A percentile compares a stretch with the other conserved stretches of the same genome.
Conservation (phyloP, 2,113 vertebrate genomes). For the Lasiurus borealis region DNA sequence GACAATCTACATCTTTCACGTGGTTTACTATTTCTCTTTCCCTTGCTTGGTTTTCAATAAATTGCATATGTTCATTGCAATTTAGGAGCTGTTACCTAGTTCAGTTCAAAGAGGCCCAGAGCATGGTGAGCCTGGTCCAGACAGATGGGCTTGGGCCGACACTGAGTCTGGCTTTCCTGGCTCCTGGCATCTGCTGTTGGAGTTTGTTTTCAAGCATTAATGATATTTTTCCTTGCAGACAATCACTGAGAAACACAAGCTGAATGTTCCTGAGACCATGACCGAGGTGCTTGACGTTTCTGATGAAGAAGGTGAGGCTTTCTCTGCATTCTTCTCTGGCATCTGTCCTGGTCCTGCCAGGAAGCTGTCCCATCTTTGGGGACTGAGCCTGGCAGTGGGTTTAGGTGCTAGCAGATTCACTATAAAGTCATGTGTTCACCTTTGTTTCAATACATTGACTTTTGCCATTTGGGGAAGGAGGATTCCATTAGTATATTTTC, state of each 20-base stretch:
- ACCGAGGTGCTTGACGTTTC: conserved; percentile 98
- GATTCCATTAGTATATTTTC: not conserved
- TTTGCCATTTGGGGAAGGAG: fast-evolving
- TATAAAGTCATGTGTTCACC: not conserved
- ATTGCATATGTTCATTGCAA: conserved; percentile 72
- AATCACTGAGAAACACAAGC: conserved; percentile 98
- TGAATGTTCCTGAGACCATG: conserved; percentile 99
- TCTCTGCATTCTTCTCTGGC: not conserved
- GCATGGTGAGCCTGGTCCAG: conserved; percentile 63
- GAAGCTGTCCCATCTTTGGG: not conserved
- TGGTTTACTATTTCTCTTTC: conserved; percentile 76
- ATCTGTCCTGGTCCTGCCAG: too few species aligned
- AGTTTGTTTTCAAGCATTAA: conserved; percentile 29
- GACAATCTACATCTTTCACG: conserved; percentile 70
- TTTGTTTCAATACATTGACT: not conserved
- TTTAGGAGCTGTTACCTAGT: conserved; percentile 80
- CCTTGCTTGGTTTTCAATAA: conserved; percentile 75
- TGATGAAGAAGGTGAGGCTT: conserved; percentile 96
- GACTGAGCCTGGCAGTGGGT: not conserved
- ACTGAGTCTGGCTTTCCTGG: not conserved
- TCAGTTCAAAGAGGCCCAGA: conserved; percentile 71
- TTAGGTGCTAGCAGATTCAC: not conserved
- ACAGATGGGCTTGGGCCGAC: not conserved
- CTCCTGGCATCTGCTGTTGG: not conserved
- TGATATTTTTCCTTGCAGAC: conserved; percentile 89